Evolutionary conservation across 2,113 vertebrate species (phyloP), one percentile per base, ranked within the genome.

Genomic region (Ornithorhynchus anatinus): DNA sequence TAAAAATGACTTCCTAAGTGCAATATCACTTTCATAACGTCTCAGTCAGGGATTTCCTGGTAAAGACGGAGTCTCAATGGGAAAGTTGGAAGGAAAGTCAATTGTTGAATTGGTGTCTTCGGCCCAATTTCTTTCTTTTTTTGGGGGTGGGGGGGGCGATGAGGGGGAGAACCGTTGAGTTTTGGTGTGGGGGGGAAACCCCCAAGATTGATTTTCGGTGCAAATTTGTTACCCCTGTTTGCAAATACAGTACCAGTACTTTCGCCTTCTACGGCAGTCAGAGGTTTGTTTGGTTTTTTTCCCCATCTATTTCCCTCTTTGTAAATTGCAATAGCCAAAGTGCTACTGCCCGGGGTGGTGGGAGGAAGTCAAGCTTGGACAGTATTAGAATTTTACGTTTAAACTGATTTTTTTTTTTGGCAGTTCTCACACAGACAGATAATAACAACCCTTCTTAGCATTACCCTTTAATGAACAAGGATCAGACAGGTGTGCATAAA

Each of bases 381-480:
- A 91, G 77, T 88, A 92, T 91, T 92, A 92, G 84, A 91, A 93
- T 92, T 90, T 92, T 82, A 90, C 50, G 63, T 83, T 91, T 84
- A 81, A 91, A 92, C 89, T 91, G 92, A 92, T 90, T 89, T 75
- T 88, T 75, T 72, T 90, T 91, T 68, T 87, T 89, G 83, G 88
- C 79, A 91, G 59, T 88, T 93, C 88, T 92, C 93, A 93, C 91
- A 94, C 89, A 91, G 95, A 96, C 90, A 95, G 92, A 94, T 94
- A n/a, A n/a, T n/a, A n/a, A 96, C 86, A 91, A 93, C 94, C 93
- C 94, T 96, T 92, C 95, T 94, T 94, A 95, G 91, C 94, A 93
- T 94, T 94, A 96, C 92, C 95, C 95, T 95, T 96, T 95, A 95
- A 96, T 97, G 95, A 94, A 96, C 95, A 92, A 91, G 92, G 92